Evolutionary conservation across 1,140 invertebrate species (phyloP), one percentile per base, ranked within the genome.

Genomic region (Apis dorsata): DNA sequence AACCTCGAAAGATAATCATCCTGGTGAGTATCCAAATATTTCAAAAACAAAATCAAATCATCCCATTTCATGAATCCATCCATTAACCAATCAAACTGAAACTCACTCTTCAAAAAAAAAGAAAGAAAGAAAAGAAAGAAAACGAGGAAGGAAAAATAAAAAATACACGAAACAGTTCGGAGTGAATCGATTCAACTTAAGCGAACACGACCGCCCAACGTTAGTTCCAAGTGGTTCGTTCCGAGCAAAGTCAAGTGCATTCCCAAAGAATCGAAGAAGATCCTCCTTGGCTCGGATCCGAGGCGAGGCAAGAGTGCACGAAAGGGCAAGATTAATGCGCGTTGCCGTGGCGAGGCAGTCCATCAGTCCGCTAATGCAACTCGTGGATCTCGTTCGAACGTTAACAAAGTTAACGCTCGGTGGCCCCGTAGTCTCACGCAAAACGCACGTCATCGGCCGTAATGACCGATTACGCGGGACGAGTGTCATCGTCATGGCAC

Each of bases 371-470:
- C 86, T 85, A 85, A 87, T 83, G 79, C 90, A 90, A 90, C 90
- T 34, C 34, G 86, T 75, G 89, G 85, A 92, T 92, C 90, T 91
- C 88, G 90, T 91, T 92, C 86, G 88, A 91, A 91, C 90, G 92
- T 87, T 88, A 88, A 88, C 86, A 73, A 86, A 83, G 87, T 83
- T 88, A 88, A 84, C 75, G 84, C 74, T 81, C 70, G 77, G 75
- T 66, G 76, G 86, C 53, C 87, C 87, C 34, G 85, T 84, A 88
- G 86, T 90, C 89, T 90, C 90, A 87, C 88, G 90, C 91, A 92
- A 94, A 93, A 93, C 91, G 92, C 93, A 92, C 90, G 93, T 93
- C 93, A 94, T 94, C 91, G 91, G 85, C 91, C 91, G 91, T 93
- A 94, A 94, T 93, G 93, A 93, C 92, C 93, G 92, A 93, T 94